These are phyloP conservation scores for Perccottus glenii DNA, from an alignment of 2,113 vertebrate genomes.

Conservation along the genomic window DNA sequence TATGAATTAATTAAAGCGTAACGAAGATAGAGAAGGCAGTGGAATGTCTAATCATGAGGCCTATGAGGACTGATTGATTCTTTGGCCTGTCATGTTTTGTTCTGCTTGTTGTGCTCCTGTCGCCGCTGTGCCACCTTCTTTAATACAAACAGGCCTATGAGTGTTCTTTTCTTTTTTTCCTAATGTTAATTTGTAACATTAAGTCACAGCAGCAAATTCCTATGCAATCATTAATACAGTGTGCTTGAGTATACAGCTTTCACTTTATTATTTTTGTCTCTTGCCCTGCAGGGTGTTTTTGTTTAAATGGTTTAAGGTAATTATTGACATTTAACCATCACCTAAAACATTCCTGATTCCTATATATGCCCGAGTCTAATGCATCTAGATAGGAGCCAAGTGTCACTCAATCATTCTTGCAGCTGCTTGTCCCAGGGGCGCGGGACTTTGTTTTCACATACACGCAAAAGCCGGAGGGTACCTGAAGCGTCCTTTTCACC, in stretches of 20 bases:
- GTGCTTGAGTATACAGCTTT: not conserved
- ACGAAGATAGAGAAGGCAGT: slow-evolving; percentile 82
- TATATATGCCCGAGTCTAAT: slow-evolving; percentile 36
- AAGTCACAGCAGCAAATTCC: not conserved
- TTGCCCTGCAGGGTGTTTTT: slow-evolving; percentile 16
- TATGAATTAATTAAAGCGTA: slow-evolving; percentile 86
- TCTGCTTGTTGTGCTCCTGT: slow-evolving; percentile 35
- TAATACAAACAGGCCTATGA: not conserved
- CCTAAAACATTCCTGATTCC: slow-evolving; percentile 56
- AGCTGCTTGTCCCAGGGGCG: slow-evolving; percentile 71
- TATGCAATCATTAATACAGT: not conserved
- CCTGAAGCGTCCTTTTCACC: slow-evolving; percentile 70
- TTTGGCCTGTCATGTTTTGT: slow-evolving; percentile 55
- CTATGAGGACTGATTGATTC: slow-evolving; percentile 77
- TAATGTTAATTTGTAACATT: not conserved
- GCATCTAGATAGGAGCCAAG: slow-evolving; percentile 51
- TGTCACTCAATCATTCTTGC: slow-evolving; percentile 75
- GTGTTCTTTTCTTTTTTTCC: not conserved
- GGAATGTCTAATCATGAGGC: slow-evolving; percentile 82
- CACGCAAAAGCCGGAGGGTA: slow-evolving; percentile 61
- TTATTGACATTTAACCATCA: slow-evolving; percentile 58
- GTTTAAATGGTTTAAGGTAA: slow-evolving; percentile 28
- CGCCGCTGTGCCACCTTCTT: not conserved
- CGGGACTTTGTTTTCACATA: slow-evolving; percentile 57
- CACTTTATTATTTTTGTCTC: slow-evolving; percentile 11